Evolutionary conservation across 92 coral and sea anemone genomes (phyloP), one percentile per base, ranked within the genome.

Genomic region (Phenganax marumi): DNA sequence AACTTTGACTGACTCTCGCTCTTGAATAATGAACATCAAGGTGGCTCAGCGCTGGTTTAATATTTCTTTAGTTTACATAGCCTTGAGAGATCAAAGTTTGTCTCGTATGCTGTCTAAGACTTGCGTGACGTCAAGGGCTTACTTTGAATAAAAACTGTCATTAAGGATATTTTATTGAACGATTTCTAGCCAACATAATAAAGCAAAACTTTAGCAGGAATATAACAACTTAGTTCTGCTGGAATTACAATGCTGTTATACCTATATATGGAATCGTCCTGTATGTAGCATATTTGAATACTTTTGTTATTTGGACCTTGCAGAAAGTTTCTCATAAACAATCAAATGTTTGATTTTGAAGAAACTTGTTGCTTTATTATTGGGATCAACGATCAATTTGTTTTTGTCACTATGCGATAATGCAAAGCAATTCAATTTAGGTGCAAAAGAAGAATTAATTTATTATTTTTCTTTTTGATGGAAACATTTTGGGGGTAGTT

Each of bases 371-470:
- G 48, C 50, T 25, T 66, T 24, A 47, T 8, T 10, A 19, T 50
- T 78, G 83, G 83, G 83, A 78, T 78, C 60, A 78, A 78, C 18
- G 83, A 78, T 78, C 60, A 78, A 78, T 12, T 78, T 78, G 83
- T 61, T 78, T 78, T 78, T 8, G 56, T 19, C 17, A 78, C 63
- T 5, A 5, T 5, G 43, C 3, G 43, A 33, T 33, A 33, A 78
- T 61, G 73, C 73, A 63, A 78, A 78, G 60, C 83, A 78, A 52
- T 61, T 78, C 60, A 78, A n/a, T 62, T 78, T 49, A 8, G 50
- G 23, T 61, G 17, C 58, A 78, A 61, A 50, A 72, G 75, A 70
- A 62, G 8, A 62, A n/a, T 8, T 66, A 66, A 25, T 33, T 66
- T 24, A 23, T 25, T 48, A 33, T 5, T 33, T 24, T 66, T n/a